Conservation (phyloP, 2,888 invertebrate species). For the Parnassius mnemosyne region DNA sequence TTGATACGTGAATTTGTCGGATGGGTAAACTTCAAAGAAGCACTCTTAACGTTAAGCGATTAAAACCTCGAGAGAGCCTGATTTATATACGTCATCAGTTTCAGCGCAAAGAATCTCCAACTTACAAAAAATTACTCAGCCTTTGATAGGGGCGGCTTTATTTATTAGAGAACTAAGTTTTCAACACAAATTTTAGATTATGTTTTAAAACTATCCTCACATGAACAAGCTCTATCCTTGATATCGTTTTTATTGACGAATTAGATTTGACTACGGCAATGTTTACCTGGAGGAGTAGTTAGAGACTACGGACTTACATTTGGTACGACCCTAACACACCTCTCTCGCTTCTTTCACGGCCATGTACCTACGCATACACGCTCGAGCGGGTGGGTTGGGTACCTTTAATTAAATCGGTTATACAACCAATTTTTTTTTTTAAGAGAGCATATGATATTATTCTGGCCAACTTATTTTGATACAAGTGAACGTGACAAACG, state of each 20-base stretch:
- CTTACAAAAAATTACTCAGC: constrained; percentile 18
- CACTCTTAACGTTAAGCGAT: constrained; percentile 19
- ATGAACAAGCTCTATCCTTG: neutral
- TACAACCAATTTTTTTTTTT: no score
- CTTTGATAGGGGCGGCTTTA: constrained; percentile 11
- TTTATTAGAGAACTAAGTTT: constrained; percentile 11
- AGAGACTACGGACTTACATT: no score
- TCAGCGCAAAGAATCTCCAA: constrained; percentile 20
- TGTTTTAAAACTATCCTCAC: constrained; percentile 3
- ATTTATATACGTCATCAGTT: constrained; percentile 26
- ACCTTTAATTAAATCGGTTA: no score
- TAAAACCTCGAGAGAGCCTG: constrained; percentile 20
- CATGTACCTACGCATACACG: no score
- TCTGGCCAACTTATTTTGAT: no score
- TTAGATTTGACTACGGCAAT: no score
- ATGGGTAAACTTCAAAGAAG: constrained; percentile 26
- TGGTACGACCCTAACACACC: no score
- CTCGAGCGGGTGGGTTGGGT: no score
- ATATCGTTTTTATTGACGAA: no score
- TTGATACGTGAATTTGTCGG: constrained; percentile 25
- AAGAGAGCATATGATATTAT: neutral
- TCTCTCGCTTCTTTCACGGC: no score
- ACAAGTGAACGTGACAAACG: no score
- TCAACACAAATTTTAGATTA: constrained; percentile 7
- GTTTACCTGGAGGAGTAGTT: no score